Evolutionary conservation across 2,797 vertebrate genomes (phyloP).

Genomic region (Hypotaenidia okinawae): DNA sequence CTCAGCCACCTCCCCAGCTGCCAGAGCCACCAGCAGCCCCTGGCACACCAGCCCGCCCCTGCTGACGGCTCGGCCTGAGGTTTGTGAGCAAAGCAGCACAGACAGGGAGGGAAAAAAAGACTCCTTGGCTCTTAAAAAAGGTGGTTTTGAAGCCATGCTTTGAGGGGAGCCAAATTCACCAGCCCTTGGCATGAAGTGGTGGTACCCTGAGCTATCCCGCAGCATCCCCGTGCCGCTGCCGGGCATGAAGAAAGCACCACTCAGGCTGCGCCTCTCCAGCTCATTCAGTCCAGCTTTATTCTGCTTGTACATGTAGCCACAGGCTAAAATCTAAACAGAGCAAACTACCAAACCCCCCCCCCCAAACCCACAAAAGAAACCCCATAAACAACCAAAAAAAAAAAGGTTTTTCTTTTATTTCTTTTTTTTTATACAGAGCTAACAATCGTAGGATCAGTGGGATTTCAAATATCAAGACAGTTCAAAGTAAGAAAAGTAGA

Average conservation of each 20-base stretch:
- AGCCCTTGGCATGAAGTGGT: rapidly evolving
- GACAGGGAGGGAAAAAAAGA: neutral
- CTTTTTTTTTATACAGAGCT: slow-evolving; percentile 71
- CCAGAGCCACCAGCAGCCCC: neutral
- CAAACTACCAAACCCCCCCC: slow-evolving; percentile 79
- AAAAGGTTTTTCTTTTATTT: neutral
- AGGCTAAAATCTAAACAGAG: slow-evolving; percentile 84
- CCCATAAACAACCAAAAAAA: too few species aligned
- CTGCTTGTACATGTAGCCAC: slow-evolving; percentile 83
- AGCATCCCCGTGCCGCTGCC: neutral
- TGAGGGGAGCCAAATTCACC: neutral
- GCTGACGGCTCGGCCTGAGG: neutral
- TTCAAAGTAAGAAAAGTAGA: slow-evolving; percentile 66
- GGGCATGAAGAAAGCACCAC: neutral
- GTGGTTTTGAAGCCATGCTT: neutral
- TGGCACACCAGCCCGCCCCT: rapidly evolving
- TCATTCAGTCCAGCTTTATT: slow-evolving; percentile 83
- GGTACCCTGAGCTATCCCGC: rapidly evolving
- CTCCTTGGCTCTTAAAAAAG: neutral
- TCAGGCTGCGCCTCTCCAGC: slow-evolving; percentile 70
- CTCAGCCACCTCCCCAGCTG: neutral
- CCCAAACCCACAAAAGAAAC: too few species aligned
- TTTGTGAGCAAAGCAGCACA: neutral
- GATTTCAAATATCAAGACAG: slow-evolving; percentile 70
- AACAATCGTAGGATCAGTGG: slow-evolving; percentile 74